Conservation (phyloP, 2,113 vertebrate species). For the Ciconia maguari region DNA sequence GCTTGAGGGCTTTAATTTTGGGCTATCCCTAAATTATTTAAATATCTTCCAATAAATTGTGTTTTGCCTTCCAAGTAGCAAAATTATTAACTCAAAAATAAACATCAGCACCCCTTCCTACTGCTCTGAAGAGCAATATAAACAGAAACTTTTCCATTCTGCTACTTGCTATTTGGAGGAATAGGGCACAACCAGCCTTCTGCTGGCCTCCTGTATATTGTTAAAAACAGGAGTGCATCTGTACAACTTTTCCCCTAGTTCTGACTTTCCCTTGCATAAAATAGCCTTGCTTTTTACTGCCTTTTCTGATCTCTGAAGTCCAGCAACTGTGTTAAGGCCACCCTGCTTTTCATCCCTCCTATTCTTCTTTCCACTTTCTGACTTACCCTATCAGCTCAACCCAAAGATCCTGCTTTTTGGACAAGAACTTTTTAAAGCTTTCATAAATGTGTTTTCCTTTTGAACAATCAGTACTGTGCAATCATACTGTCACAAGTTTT, state of each 20-base stretch:
- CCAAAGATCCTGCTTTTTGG: background rate
- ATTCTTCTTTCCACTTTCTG: background rate
- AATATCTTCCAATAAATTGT: background rate
- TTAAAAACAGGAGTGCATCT: background rate
- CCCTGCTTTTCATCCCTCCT: background rate
- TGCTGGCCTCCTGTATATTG: background rate
- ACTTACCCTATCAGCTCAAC: background rate
- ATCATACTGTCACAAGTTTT: rapidly evolving
- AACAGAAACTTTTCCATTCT: background rate
- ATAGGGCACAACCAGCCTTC: background rate
- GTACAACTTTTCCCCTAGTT: background rate
- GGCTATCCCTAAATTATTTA: background rate
- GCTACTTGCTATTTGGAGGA: background rate
- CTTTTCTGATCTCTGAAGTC: background rate
- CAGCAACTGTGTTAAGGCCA: background rate
- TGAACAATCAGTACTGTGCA: background rate
- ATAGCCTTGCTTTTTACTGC: background rate
- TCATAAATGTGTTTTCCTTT: background rate
- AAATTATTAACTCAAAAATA: background rate
- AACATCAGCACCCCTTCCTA: background rate
- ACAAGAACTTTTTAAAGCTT: background rate
- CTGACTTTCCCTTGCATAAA: background rate
- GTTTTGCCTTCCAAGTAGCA: background rate
- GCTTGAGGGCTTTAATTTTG: background rate
- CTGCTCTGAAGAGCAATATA: background rate